A percentile compares a stretch with the other conserved stretches of the same genome.
phyloP scores from a whole-genome alignment of 2,113 vertebrate species.

The Catharus minimus region DNA sequence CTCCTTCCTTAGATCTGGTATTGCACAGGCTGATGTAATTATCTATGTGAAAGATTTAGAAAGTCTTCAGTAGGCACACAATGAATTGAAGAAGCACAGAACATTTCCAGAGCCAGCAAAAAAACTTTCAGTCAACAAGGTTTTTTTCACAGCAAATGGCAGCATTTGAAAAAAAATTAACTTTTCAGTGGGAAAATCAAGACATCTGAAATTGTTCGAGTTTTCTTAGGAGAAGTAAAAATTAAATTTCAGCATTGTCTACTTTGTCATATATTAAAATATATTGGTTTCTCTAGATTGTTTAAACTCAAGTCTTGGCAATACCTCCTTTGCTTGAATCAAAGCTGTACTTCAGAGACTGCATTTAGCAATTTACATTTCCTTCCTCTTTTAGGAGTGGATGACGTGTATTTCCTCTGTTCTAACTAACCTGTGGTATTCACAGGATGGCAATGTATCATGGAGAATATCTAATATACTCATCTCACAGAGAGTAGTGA shows the following conservation, averaged over 20 bases:
- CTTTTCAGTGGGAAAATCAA: neutral
- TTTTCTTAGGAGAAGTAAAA: neutral
- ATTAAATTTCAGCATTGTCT: neutral
- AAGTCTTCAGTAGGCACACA: neutral
- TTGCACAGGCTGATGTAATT: neutral
- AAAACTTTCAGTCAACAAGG: neutral
- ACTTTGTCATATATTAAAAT: neutral
- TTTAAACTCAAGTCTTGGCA: neutral
- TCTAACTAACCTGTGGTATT: neutral
- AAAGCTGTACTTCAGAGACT: neutral
- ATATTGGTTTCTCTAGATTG: neutral
- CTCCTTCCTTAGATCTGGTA: neutral
- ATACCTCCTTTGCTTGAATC: neutral
- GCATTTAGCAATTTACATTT: neutral
- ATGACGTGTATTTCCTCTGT: neutral
- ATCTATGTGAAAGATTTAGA: neutral
- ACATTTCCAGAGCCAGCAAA: neutral
- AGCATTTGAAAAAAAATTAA: neutral
- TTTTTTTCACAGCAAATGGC: neutral
- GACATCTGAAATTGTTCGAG: neutral
- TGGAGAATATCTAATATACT: neutral
- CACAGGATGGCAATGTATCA: neutral
- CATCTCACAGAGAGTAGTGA: neutral
- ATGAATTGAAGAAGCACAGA: neutral
- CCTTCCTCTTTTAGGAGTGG: neutral